Percentiles rank a stretch among this genome's conserved stretches.
Conservation (phyloP, 2,797 vertebrate genomes). For the Clarias laeviceps region DNA sequence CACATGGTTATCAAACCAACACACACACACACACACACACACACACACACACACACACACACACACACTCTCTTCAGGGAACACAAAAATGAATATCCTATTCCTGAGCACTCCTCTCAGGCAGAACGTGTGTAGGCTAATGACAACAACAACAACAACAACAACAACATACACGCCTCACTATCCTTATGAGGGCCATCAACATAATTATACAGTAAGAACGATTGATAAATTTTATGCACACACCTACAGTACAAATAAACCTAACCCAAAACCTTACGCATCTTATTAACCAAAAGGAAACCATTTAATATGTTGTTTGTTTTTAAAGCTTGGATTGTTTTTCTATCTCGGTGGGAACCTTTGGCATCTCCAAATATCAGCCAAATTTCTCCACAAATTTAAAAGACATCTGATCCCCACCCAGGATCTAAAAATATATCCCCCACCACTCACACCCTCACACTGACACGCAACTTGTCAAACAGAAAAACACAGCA, state of each 20-base stretch:
- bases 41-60: background rate
- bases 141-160: conserved; percentile 1
- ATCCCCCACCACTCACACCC: background rate
- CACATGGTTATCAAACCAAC: conserved; percentile 17
- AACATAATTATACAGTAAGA: background rate
- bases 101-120: conserved; percentile 16
- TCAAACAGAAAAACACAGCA: background rate
- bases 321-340: background rate
- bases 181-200: background rate
- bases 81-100: conserved; percentile 38
- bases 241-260: background rate
- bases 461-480: background rate
- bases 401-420: background rate
- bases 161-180: background rate
- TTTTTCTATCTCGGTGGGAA: background rate
- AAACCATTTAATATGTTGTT: background rate
- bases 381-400: background rate
- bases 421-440: background rate
- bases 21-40: background rate
- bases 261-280: background rate
- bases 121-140: conserved; percentile 15
- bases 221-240: background rate
- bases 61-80: conserved; percentile 21
- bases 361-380: background rate
- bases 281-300: background rate